phyloP scores from a whole-genome alignment of 2,888 invertebrate genomes.

The Stenolophus ochropezus region DNA sequence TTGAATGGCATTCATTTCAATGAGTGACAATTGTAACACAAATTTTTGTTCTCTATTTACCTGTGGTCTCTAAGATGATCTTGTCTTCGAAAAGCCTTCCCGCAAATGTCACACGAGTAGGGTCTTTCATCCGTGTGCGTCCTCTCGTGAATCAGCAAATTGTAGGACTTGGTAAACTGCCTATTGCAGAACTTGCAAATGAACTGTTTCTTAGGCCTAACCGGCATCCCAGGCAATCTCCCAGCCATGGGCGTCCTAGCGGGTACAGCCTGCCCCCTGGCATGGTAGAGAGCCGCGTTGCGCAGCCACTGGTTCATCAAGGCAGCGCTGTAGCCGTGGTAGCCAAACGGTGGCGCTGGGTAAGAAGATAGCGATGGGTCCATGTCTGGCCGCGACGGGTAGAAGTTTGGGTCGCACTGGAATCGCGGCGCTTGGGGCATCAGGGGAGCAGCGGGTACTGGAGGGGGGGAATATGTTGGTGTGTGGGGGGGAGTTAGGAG shows the following conservation, averaged over 20 bases:
- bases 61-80: constrained; percentile 95
- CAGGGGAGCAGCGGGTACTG: constrained; percentile 65
- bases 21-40: no score
- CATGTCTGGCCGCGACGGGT: constrained; percentile 70
- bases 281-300: constrained; percentile 81
- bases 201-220: constrained; percentile 87
- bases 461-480: constrained; percentile 76
- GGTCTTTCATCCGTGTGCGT: constrained; percentile 98
- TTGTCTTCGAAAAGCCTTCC: constrained; percentile 95
- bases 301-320: constrained; percentile 85
- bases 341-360: constrained; percentile 72
- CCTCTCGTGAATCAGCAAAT: constrained; percentile 96
- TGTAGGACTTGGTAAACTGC: constrained; percentile 98
- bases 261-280: constrained; percentile 65
- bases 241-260: constrained; percentile 71
- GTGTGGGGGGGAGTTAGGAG: constrained; percentile 85
- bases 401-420: constrained; percentile 64
- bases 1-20: no score
- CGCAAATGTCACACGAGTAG: constrained; percentile 96
- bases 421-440: constrained; percentile 63
- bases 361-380: constrained; percentile 74
- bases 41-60: constrained; percentile 72
- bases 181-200: constrained; percentile 98
- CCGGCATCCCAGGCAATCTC: constrained; percentile 71
- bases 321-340: constrained; percentile 73